These are phyloP conservation scores for Ptilodon capucinus DNA, from an alignment of 2,888 invertebrate genomes.

Conservation along the genomic window DNA sequence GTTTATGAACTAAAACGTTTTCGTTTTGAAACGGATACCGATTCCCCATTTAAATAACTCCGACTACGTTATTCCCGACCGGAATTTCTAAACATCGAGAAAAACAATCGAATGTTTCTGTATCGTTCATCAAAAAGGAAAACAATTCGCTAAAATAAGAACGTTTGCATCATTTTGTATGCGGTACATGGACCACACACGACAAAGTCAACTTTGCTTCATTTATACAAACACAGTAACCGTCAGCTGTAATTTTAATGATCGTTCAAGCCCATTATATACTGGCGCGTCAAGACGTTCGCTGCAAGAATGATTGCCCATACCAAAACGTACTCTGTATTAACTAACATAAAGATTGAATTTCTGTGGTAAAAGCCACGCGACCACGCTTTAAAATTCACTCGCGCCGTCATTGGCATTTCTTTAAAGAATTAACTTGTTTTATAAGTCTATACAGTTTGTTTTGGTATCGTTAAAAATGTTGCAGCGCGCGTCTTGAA, in stretches of 20 bases:
- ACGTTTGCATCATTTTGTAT: constrained; percentile 1
- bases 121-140: background rate
- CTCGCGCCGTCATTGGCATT: too few relatives aligned
- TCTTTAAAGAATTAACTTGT: too few relatives aligned
- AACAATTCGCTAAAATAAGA: constrained; percentile 7
- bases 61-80: background rate
- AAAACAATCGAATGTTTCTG: background rate
- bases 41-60: background rate
- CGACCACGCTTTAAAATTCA: too few relatives aligned
- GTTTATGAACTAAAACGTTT: background rate
- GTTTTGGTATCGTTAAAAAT: too few relatives aligned
- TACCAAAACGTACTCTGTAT: too few relatives aligned
- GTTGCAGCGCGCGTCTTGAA: too few relatives aligned
- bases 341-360: too few relatives aligned
- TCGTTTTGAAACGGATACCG: background rate
- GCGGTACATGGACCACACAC: constrained; percentile 29
- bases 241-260: constrained; percentile 36
- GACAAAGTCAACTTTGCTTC: constrained; percentile 29
- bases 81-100: background rate
- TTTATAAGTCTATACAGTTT: too few relatives aligned
- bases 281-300: too few relatives aligned
- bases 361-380: too few relatives aligned
- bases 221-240: constrained; percentile 10
- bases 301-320: too few relatives aligned
- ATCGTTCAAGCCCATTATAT: too few relatives aligned